phyloP scores from a whole-genome alignment of 2,888 invertebrate species.

The Lasioglossum figueresi region DNA sequence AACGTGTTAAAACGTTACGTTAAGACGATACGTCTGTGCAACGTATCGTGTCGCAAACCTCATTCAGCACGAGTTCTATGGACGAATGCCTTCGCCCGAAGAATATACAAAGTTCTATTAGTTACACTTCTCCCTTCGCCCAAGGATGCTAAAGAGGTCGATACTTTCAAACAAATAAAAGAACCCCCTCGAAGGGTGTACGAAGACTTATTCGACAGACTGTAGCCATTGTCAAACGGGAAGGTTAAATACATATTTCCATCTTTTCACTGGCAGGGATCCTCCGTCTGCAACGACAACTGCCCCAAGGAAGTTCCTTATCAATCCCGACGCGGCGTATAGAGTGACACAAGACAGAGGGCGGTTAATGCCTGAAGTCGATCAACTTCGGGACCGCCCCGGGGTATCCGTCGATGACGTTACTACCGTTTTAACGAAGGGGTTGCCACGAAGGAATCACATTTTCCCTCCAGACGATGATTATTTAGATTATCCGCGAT shows the following conservation, averaged over 20 bases:
- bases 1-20: no score
- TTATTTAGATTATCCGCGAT: conserved; percentile 73
- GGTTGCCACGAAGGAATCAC: conserved; percentile 58
- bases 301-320: conserved; percentile 43
- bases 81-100: not conserved
- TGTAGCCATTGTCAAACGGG: not conserved
- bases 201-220: not conserved
- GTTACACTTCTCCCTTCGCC: not conserved
- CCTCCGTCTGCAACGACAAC: not conserved
- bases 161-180: not conserved
- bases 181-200: not conserved
- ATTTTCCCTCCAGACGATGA: conserved; percentile 63
- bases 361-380: conserved; percentile 53
- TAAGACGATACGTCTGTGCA: no score
- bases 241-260: not conserved
- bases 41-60: no score
- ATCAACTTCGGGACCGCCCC: conserved; percentile 44
- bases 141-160: not conserved
- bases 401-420: conserved; percentile 68
- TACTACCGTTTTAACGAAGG: conserved; percentile 79
- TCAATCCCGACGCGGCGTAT: conserved; percentile 22
- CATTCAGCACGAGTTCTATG: not conserved
- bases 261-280: not conserved
- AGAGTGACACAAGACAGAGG: conserved; percentile 42
- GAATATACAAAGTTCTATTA: not conserved